Conservation (phyloP, 2,113 vertebrate genomes). For the Hymenochirus boettgeri region DNA sequence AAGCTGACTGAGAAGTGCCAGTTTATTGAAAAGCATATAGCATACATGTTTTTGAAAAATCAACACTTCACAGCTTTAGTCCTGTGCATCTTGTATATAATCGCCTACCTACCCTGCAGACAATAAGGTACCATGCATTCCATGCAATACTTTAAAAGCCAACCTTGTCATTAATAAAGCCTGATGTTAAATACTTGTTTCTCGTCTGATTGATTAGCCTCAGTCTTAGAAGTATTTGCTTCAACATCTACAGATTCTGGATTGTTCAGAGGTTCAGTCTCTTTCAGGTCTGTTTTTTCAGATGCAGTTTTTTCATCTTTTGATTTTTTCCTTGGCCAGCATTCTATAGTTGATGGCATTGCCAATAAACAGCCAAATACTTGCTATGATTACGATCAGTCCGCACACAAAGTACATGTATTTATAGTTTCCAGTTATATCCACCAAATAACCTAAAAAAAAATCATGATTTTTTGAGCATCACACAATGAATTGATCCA, state of each 20-base stretch:
- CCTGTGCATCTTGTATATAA: no score
- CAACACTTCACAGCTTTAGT: no score
- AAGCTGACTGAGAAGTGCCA: no score
- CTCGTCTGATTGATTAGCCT: conserved; percentile 71
- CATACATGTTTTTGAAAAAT: no score
- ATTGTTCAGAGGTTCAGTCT: conserved; percentile 59
- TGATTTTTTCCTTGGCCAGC: conserved; percentile 76
- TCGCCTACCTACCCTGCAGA: no score
- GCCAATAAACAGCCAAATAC: conserved; percentile 90
- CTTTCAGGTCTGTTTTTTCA: conserved; percentile 53
- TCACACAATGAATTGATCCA: no score
- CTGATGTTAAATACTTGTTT: conserved; percentile 83
- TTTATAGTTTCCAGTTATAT: conserved; percentile 84
- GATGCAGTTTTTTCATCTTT: conserved; percentile 62
- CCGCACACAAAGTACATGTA: conserved; percentile 93
- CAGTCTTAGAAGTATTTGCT: conserved; percentile 48
- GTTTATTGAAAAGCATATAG: no score
- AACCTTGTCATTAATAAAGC: no score
- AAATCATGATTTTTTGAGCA: no score
- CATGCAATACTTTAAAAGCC: no score
- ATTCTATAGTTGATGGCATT: conserved; percentile 93
- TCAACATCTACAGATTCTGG: conserved; percentile 53
- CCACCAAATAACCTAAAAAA: conserved; percentile 83
- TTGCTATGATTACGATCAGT: conserved; percentile 74
- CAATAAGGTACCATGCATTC: no score